A percentile compares a stretch with the other conserved stretches of the same genome.
phyloP scores from a whole-genome alignment of 2,888 invertebrate genomes.

The Dyspetes luteomarginatus region DNA sequence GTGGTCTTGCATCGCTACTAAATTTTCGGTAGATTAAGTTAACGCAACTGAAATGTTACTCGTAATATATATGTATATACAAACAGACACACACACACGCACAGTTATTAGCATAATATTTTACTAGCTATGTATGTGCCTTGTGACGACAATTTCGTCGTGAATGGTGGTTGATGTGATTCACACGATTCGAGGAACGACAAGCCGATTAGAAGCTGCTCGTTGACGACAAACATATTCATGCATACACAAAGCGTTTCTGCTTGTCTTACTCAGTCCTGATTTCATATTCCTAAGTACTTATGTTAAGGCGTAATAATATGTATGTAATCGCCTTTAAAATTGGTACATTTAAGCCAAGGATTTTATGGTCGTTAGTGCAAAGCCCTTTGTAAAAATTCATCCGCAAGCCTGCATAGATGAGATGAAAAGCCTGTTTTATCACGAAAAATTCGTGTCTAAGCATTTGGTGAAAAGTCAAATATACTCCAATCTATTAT shows the following conservation, averaged over 20 bases:
- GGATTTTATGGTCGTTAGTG: not conserved
- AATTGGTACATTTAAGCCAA: conserved; percentile 7
- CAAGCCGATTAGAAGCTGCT: conserved; percentile 46
- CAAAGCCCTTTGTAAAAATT: too few species aligned
- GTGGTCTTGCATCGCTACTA: conserved; percentile 51
- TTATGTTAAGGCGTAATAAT: conserved; percentile 7
- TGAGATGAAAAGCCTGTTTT: too few species aligned
- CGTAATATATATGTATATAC: conserved; percentile 26
- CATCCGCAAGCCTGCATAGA: too few species aligned
- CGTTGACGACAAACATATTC: conserved; percentile 18
- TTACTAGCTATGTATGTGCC: not conserved
- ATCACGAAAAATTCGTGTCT: too few species aligned
- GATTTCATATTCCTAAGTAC: not conserved
- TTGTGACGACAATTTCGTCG: conserved; percentile 2
- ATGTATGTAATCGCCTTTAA: not conserved
- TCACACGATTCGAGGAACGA: conserved; percentile 10
- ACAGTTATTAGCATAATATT: not conserved
- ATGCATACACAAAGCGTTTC: conserved; percentile 1
- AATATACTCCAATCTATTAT: too few species aligned
- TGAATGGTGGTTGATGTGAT: conserved; percentile 8
- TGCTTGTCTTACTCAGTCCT: not conserved
- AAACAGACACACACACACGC: not conserved
- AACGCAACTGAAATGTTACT: conserved; percentile 43
- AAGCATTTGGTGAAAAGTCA: too few species aligned
- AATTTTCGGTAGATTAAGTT: conserved; percentile 65